These are phyloP conservation scores for Latrodectus hesperus DNA, from an alignment of 2,888 invertebrate genomes.

Conservation along the genomic window DNA sequence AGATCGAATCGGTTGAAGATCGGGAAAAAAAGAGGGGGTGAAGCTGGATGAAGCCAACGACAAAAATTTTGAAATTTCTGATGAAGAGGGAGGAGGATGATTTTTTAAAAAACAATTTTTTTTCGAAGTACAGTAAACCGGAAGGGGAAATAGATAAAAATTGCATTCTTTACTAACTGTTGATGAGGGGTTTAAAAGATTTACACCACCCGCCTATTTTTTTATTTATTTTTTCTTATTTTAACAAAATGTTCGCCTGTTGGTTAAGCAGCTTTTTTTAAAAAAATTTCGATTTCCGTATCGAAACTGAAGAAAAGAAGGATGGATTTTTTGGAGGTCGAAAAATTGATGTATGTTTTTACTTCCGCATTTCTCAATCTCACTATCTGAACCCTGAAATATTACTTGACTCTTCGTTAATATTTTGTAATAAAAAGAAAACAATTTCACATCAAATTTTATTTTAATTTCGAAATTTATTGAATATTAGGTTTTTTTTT, in stretches of 20 bases:
- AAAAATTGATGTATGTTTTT: neutral
- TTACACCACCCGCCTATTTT: neutral
- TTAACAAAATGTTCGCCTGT: neutral
- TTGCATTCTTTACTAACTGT: constrained; percentile 5
- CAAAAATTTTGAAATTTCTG: constrained; percentile 8
- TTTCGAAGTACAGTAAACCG: constrained; percentile 23
- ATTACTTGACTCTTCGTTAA: neutral
- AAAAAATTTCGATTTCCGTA: neutral
- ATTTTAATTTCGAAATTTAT: too few species aligned
- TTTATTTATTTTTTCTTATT: neutral
- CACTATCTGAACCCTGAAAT: neutral
- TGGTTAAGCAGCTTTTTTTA: neutral
- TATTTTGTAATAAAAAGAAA: too few species aligned
- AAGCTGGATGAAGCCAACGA: constrained; percentile 1
- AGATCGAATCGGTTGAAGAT: constrained; percentile 2
- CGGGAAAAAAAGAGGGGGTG: constrained; percentile 8
- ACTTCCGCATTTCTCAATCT: neutral
- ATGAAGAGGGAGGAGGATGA: neutral
- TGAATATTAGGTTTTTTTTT: too few species aligned
- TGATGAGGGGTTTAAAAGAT: neutral
- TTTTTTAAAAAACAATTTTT: constrained; percentile 13
- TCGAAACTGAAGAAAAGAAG: neutral
- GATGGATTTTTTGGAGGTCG: neutral
- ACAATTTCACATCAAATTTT: too few species aligned
- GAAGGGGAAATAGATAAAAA: constrained; percentile 36